Conservation (phyloP, 2,797 vertebrate genomes). For the Botia almorhae region DNA sequence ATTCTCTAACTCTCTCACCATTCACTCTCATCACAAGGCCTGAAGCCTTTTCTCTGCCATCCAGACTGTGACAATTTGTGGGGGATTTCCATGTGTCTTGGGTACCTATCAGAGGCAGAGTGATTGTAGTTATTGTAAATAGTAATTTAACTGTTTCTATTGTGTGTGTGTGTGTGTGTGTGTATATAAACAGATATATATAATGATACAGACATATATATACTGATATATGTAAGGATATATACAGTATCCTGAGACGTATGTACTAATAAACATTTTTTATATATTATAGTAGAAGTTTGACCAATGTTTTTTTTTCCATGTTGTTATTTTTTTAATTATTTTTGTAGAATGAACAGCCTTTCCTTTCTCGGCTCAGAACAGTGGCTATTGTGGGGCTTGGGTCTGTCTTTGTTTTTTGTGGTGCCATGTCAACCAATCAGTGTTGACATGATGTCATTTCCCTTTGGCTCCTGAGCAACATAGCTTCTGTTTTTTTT, state of each 20-base stretch:
- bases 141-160: not conserved
- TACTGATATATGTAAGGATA: too few relatives aligned
- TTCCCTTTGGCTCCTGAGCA: not conserved
- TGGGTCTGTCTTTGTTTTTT: too few relatives aligned
- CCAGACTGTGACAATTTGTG: conserved; percentile 45
- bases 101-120: conserved; percentile 22
- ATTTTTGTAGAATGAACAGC: too few relatives aligned
- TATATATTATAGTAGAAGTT: too few relatives aligned
- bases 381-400: too few relatives aligned
- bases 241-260: too few relatives aligned
- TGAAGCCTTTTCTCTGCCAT: conserved; percentile 71
- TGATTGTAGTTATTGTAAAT: conserved; percentile 16
- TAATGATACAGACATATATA: too few relatives aligned
- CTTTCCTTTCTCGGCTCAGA: too few relatives aligned
- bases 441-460: not conserved
- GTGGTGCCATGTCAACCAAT: too few relatives aligned
- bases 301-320: too few relatives aligned
- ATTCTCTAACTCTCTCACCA: conserved; percentile 65
- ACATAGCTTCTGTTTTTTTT: conserved; percentile 58
- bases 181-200: not conserved
- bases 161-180: not conserved
- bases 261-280: too few relatives aligned
- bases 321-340: too few relatives aligned
- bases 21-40: conserved; percentile 64
- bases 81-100: conserved; percentile 56